Evolutionary conservation across 2,113 vertebrate species (phyloP).

Genomic region (Toxostoma redivivum): DNA sequence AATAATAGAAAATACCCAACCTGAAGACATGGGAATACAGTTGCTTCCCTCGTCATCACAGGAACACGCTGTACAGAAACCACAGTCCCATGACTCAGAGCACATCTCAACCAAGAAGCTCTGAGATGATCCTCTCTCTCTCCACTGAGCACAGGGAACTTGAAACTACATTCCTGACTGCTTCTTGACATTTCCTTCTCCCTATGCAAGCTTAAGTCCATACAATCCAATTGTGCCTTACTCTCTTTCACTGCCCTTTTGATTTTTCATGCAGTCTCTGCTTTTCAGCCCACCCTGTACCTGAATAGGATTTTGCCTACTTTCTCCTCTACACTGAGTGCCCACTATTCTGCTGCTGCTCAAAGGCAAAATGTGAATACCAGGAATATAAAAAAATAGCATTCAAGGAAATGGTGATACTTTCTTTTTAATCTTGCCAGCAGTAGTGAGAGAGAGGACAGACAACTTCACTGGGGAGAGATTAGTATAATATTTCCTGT

Average conservation of each 20-base stretch:
- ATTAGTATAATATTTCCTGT: neutral
- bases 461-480: neutral
- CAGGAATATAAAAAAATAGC: neutral
- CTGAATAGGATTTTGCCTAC: neutral
- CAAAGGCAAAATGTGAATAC: neutral
- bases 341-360: neutral
- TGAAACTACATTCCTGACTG: slow-evolving; percentile 34
- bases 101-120: neutral
- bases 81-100: slow-evolving; percentile 13
- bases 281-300: neutral
- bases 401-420: neutral
- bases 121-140: neutral
- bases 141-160: neutral
- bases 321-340: neutral
- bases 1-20: neutral
- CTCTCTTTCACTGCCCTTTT: neutral
- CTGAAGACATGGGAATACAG: neutral
- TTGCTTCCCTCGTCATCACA: neutral
- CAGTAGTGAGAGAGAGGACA: neutral
- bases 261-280: neutral
- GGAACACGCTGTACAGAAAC: slow-evolving; percentile 34
- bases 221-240: neutral
- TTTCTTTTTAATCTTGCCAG: neutral
- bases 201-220: neutral
- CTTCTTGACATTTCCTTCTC: slow-evolving; percentile 7